phyloP scores from a whole-genome alignment of 2,888 invertebrate genomes.

The Uropetala carovei region DNA sequence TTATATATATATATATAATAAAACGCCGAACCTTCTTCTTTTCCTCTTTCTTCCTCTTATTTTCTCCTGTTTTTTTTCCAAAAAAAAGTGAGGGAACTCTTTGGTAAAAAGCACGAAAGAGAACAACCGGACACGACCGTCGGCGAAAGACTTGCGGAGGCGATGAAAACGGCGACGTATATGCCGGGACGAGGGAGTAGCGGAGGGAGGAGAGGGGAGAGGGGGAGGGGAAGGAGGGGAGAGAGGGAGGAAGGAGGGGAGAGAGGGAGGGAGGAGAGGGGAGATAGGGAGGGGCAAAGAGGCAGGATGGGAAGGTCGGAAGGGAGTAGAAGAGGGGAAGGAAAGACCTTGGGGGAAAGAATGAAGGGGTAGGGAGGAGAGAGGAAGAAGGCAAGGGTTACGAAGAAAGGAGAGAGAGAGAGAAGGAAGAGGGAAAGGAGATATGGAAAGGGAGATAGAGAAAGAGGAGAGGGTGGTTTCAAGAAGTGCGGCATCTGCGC shows the following conservation, averaged over 20 bases:
- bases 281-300: not conserved
- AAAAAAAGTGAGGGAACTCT: no score
- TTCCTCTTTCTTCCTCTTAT: no score
- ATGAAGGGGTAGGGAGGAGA: not conserved
- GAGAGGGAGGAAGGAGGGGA: not conserved
- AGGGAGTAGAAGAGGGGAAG: not conserved
- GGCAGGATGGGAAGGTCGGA: not conserved
- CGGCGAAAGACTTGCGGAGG: not conserved
- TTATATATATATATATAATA: no score
- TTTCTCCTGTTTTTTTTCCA: no score
- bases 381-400: not conserved
- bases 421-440: not conserved
- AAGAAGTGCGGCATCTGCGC: not conserved
- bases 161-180: not conserved
- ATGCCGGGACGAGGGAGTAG: not conserved
- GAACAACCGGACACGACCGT: not conserved
- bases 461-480: not conserved
- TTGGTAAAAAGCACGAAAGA: not conserved
- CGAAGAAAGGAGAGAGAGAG: no score
- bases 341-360: slow-evolving; percentile 3
- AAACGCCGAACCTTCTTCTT: not conserved
- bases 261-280: not conserved
- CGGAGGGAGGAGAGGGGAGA: not conserved
- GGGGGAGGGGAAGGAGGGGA: not conserved
- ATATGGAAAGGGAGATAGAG: not conserved